Base-by-base conservation (phyloP, 2,797 vertebrate species). In the Sphenodon punctatus region DNA sequence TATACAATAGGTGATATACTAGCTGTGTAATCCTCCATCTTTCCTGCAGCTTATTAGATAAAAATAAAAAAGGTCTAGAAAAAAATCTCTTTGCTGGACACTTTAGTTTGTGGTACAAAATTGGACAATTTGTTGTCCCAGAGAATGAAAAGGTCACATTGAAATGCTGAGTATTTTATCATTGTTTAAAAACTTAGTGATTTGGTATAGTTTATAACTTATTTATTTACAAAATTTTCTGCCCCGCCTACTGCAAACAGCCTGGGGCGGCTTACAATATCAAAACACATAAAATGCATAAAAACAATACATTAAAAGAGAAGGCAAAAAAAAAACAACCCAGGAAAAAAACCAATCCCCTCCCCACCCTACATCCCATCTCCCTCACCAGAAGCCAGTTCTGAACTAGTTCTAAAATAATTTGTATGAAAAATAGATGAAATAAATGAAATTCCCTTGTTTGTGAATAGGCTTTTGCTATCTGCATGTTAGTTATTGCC, bases 401-500 rank as follows among this genome's bases (percentile, higher is more conserved):
- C 7, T 16, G 79, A 67, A 61, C 3, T 2, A 69, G 1, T 1
- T 39, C 2, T 55, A 4, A 46, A 39, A 49, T 20, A 32, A 30
- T 19, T 3, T 4, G 15, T 12, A n/a, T n/a, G n/a, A n/a, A n/a
- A n/a, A n/a, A n/a, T n/a, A n/a, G 4, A 4, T 10, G 3, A 17
- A 56, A 60, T 8, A 49, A 49, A 19, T 56, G 17, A 5, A 7
- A 19, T 5, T 51, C 13, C 38, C 9, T n/a, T 66, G 42, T 4
- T 75, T 85, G 41, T 10, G 45, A 74, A 17, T 45, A 42, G 14
- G 1, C 16, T 79, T 82, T 74, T 67, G 8, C 43, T 74, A 34
- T 30, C 61, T 70, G 45, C 45, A 20, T 22, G 45, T 45, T 45
- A 20, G 6, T 13, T 58, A 2, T 32, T 79, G 14, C 20, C 49